A percentile compares a stretch with the other conserved stretches of the same genome.
Conservation (phyloP, 2,888 invertebrate genomes). For the Hypomecis atomaria region DNA sequence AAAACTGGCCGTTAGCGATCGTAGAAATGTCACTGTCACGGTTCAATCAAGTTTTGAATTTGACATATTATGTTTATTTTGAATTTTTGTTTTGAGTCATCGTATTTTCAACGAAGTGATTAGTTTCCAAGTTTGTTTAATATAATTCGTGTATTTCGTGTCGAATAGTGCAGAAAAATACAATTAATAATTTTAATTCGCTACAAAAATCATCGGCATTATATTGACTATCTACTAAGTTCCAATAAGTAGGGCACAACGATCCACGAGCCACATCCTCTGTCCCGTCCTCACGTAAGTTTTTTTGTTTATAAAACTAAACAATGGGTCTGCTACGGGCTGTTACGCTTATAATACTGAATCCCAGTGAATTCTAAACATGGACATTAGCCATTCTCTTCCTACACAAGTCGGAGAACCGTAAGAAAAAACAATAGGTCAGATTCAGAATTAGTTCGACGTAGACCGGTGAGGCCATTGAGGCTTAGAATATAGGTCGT, state of each 20-base stretch:
- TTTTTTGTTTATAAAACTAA: constrained; percentile 30
- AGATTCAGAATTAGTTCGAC: constrained; percentile 1
- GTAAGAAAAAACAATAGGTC: constrained; percentile 8
- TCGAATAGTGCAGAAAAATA: background rate
- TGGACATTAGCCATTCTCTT: constrained; percentile 4
- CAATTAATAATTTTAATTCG: background rate
- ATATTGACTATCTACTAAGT: constrained; percentile 9
- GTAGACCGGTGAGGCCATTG: constrained; percentile 32
- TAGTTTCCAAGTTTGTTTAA: background rate
- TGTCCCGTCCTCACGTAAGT: constrained; percentile 26
- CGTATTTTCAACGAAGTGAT: too few relatives aligned
- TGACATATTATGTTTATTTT: too few relatives aligned
- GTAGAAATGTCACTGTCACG: too few relatives aligned
- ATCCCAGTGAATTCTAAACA: constrained; percentile 25
- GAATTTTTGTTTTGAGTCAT: too few relatives aligned
- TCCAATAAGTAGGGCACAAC: background rate
- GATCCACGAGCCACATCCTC: background rate
- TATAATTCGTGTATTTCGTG: background rate
- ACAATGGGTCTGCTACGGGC: constrained; percentile 25
- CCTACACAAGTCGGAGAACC: constrained; percentile 6
- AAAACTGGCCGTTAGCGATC: too few relatives aligned
- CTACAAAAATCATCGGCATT: background rate
- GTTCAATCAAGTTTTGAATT: too few relatives aligned
- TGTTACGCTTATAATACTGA: constrained; percentile 9
- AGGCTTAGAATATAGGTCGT: constrained; percentile 34